phyloP scores from a whole-genome alignment of 1,140 invertebrate species.

The Cryptotermes secundus region DNA sequence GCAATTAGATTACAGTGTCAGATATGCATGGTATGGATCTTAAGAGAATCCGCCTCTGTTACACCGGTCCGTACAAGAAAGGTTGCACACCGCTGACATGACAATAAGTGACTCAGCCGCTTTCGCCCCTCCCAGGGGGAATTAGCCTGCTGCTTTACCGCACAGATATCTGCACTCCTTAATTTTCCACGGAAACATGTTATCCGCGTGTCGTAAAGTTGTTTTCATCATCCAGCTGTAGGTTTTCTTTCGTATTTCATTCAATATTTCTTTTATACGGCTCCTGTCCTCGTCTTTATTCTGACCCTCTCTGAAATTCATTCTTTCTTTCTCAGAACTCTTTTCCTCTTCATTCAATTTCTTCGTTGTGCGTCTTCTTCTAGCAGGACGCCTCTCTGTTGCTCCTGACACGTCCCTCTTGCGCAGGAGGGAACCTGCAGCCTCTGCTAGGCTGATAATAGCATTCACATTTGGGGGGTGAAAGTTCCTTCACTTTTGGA shows the following conservation, averaged over 20 bases:
- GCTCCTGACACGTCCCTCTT: too few species aligned
- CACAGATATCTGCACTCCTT: background rate
- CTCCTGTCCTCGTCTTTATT: background rate
- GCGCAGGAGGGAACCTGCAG: too few species aligned
- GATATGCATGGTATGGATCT: too few species aligned
- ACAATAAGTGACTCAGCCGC: too few species aligned
- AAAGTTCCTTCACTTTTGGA: too few species aligned
- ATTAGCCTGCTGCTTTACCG: background rate
- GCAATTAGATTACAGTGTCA: too few species aligned
- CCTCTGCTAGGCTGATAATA: too few species aligned
- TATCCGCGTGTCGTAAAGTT: background rate
- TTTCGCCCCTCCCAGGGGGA: background rate
- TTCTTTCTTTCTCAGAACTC: background rate
- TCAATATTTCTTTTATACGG: background rate
- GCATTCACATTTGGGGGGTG: too few species aligned
- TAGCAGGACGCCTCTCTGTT: background rate
- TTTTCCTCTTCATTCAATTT: background rate
- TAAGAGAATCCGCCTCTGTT: too few species aligned
- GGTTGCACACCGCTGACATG: too few species aligned
- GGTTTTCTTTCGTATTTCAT: slow-evolving; percentile 10
- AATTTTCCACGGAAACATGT: background rate
- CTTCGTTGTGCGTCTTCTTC: background rate
- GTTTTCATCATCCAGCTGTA: background rate
- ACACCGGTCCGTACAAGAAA: too few species aligned
- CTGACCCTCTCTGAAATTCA: background rate